These are phyloP conservation scores for Heloderma charlesbogerti DNA, from an alignment of 2,113 vertebrate species.

Conservation along the genomic window DNA sequence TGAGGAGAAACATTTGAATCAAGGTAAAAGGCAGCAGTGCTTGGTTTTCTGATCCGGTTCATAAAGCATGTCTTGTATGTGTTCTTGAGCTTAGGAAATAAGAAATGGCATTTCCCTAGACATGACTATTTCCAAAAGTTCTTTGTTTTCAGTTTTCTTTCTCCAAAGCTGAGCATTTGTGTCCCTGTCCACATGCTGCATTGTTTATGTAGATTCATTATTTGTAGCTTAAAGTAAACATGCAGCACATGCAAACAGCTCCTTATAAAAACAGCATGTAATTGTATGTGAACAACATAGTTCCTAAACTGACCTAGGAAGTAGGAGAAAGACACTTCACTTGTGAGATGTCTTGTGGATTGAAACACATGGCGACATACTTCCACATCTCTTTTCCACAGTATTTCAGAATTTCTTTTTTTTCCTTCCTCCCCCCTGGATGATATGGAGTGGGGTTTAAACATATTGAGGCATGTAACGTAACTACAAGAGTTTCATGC, in stretches of 20 bases:
- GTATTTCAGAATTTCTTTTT: not conserved
- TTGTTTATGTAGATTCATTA: not conserved
- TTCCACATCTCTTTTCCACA: not conserved
- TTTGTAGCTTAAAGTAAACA: not conserved
- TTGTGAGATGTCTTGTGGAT: not conserved
- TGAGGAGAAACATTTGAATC: constrained; percentile 95
- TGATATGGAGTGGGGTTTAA: not conserved
- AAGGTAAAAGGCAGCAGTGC: constrained; percentile 81
- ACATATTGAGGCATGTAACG: not conserved
- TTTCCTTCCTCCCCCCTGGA: not conserved
- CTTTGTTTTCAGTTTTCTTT: not conserved
- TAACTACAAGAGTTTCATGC: not conserved
- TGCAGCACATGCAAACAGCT: not conserved
- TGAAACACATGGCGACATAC: not conserved
- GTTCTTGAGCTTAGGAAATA: constrained; percentile 40
- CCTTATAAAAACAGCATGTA: not conserved
- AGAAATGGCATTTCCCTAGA: constrained; percentile 2
- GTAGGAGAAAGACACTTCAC: not conserved
- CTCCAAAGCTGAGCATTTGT: not conserved
- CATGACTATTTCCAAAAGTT: constrained; percentile 7
- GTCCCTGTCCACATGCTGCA: not conserved
- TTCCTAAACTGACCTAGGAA: not conserved
- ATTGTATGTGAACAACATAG: not conserved
- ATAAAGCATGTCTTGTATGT: not conserved
- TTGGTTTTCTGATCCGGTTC: constrained; percentile 29